phyloP scores from a whole-genome alignment of 2,888 invertebrate species.

The Meliscaeva auricollis region DNA sequence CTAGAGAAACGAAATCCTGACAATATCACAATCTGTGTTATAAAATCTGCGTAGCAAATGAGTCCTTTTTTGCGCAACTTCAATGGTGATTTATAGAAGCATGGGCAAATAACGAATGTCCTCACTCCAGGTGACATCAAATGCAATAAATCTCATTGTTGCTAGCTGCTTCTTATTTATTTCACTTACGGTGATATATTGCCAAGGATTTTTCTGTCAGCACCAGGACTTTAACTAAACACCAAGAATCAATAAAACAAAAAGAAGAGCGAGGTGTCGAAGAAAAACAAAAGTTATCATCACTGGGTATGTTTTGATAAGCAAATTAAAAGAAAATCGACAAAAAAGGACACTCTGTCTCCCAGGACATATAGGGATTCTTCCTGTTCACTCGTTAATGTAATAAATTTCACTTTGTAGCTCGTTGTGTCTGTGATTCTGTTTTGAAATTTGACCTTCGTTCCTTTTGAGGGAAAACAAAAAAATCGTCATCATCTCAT shows the following conservation, averaged over 20 bases:
- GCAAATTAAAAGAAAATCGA: conserved; percentile 55
- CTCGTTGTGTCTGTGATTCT: conserved; percentile 58
- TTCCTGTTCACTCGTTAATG: conserved; percentile 74
- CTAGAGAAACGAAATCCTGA: conserved; percentile 33
- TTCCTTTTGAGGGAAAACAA: not conserved
- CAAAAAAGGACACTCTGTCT: conserved; percentile 32
- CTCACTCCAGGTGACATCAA: conserved; percentile 71
- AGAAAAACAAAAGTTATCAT: conserved; percentile 10
- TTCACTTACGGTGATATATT: conserved; percentile 73
- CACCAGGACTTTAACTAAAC: conserved; percentile 11
- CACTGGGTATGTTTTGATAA: conserved; percentile 46
- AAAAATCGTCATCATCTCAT: conserved; percentile 34
- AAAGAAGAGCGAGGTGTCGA: not conserved
- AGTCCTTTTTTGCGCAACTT: conserved; percentile 51
- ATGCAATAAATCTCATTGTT: conserved; percentile 64
- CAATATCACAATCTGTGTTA: conserved; percentile 32
- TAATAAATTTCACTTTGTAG: conserved; percentile 75
- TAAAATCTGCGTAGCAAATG: conserved; percentile 74
- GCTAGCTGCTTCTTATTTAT: conserved; percentile 70
- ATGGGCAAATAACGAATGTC: conserved; percentile 60
- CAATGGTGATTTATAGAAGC: conserved; percentile 65
- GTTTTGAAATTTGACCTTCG: conserved; percentile 69
- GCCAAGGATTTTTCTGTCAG: conserved; percentile 42
- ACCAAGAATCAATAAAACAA: conserved; percentile 45
- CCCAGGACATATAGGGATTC: conserved; percentile 57